Evolutionary conservation across 2,797 vertebrate genomes (phyloP), one percentile per base, ranked within the genome.

Genomic region (Falco naumanni): DNA sequence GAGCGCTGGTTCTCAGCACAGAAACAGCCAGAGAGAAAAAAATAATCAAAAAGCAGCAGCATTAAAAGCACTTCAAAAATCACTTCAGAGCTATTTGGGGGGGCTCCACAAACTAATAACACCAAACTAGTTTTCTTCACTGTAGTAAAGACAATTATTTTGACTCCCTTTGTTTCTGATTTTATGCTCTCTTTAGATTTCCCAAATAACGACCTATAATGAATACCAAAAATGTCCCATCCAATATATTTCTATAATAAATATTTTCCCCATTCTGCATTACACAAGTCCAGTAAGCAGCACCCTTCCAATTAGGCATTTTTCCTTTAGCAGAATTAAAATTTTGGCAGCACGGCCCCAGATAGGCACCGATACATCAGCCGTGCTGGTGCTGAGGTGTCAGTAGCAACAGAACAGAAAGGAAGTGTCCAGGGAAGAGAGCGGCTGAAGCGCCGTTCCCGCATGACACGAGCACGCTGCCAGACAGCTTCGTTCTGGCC

Each of bases 1-100:
- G 48, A 22, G 3, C 17, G 11, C 6, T 18, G 1, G 21, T 3
- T 78, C 34, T n/a, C 25, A 1, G 53, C 8, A 1, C 17, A 0
- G 1, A 11, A 22, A 57, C 16, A 22, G 21, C 1, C 4, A 9
- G 11, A 31, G 22, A 29, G 47, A 33, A 12, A 29, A 3, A 24
- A 61, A 68, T 20, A 9, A 60, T 3, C 11, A 61, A 34, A n/a
- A 1, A 15, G 39, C 26, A 33, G 33, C 41, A 41, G 54, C 20
- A 3, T 37, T 37, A 37, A 37, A 37, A 37, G 37, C 37, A 37
- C 37, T 37, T 37, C 37, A 37, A 34, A 9, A 19, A 28, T 17
- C 39, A 17, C 16, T 45, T 61, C 43, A 34, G 39, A 59, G 37
- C 19, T 60, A 43, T 43, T 5, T 37, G 37, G 37, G 37, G 37